phyloP scores from a whole-genome alignment of 2,888 invertebrate species.

The Monochamus alternatus region DNA sequence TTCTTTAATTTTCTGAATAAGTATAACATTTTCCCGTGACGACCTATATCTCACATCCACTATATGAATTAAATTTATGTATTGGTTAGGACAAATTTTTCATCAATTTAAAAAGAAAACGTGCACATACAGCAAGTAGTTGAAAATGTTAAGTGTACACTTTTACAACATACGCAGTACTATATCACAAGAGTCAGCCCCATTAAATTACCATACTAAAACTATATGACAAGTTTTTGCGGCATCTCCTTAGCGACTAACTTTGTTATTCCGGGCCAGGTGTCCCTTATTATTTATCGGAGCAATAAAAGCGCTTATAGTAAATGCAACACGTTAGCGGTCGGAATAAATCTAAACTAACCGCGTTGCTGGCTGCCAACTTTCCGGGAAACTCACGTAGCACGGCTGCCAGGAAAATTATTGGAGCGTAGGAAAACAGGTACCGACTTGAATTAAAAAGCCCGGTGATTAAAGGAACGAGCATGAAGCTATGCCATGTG shows the following conservation, averaged over 20 bases:
- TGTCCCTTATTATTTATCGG: conserved; percentile 44
- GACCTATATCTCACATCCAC: no score
- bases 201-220: conserved; percentile 21
- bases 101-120: no score
- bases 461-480: conserved; percentile 11
- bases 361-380: conserved; percentile 35
- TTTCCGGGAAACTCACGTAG: conserved; percentile 38
- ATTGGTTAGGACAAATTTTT: no score
- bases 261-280: conserved; percentile 29
- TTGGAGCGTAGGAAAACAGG: conserved; percentile 25
- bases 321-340: conserved; percentile 47
- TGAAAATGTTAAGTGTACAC: neutral
- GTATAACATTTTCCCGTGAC: no score
- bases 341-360: conserved; percentile 44
- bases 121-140: no score
- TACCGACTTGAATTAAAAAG: conserved; percentile 30
- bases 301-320: conserved; percentile 41
- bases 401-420: conserved; percentile 30
- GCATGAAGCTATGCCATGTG: conserved; percentile 19
- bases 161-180: conserved; percentile 10
- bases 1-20: no score
- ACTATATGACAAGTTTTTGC: conserved; percentile 17
- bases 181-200: neutral
- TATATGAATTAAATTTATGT: no score
- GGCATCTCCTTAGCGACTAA: neutral